Percentiles rank a stretch among this genome's conserved stretches.
Evolutionary conservation across 2,888 invertebrate genomes (phyloP).

Genomic region (Scaptomyza flava): DNA sequence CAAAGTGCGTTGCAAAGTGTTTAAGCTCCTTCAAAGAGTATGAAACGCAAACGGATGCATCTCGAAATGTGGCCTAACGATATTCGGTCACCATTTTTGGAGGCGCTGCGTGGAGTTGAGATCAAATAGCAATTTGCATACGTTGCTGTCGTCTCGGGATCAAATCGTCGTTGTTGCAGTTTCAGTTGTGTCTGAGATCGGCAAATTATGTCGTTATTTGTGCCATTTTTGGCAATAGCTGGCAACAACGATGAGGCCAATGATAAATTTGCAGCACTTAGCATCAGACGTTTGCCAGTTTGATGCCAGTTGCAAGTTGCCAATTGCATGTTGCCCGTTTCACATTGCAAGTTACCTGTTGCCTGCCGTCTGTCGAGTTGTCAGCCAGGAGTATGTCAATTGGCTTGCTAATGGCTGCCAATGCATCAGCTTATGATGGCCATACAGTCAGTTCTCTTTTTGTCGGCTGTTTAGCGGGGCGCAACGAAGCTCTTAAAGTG

Average conservation of each 20-base stretch:
- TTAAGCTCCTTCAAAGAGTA: constrained; percentile 1
- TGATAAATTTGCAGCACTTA: constrained; percentile 77
- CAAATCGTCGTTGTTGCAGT: constrained; percentile 8
- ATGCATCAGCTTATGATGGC: constrained; percentile 58
- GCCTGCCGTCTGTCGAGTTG: constrained; percentile 41
- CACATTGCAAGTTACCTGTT: constrained; percentile 17
- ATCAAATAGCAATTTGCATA: constrained; percentile 66
- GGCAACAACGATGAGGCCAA: constrained; percentile 51
- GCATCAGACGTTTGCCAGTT: constrained; percentile 43
- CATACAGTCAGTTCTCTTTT: background rate
- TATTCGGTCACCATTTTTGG: constrained; percentile 72
- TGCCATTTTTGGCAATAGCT: constrained; percentile 79
- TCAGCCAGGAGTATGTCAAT: constrained; percentile 75
- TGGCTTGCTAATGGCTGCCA: constrained; percentile 77
- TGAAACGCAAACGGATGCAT: constrained; percentile 28
- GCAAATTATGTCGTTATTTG: constrained; percentile 82
- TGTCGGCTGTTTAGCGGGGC: background rate
- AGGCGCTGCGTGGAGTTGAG: constrained; percentile 32
- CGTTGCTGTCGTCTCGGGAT: constrained; percentile 27
- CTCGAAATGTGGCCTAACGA: constrained; percentile 65
- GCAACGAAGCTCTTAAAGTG: constrained; percentile 61
- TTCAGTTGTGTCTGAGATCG: constrained; percentile 53
- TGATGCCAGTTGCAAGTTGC: constrained; percentile 29
- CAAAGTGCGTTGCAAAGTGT: constrained; percentile 3
- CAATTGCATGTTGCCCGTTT: constrained; percentile 28